phyloP scores from a whole-genome alignment of 2,797 vertebrate species.

The Nothura maculosa region DNA sequence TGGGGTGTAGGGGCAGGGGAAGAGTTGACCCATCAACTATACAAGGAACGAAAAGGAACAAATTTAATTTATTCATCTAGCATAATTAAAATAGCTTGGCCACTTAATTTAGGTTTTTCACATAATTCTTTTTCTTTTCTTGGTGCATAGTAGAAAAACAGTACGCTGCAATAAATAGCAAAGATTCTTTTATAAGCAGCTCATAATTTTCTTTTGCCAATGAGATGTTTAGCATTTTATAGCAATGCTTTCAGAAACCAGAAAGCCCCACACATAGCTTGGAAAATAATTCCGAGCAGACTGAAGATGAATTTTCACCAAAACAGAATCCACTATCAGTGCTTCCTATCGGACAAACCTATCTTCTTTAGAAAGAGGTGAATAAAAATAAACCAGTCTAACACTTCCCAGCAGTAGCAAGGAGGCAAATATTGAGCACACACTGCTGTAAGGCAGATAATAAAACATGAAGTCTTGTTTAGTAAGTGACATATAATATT shows the following conservation, averaged over 20 bases:
- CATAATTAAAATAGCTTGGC: background rate
- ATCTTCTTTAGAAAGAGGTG: background rate
- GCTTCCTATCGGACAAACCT: background rate
- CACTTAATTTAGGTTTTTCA: background rate
- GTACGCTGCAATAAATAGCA: background rate
- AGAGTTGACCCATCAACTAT: background rate
- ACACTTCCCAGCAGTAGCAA: background rate
- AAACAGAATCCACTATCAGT: background rate
- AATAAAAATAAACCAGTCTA: background rate
- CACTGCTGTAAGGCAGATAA: background rate
- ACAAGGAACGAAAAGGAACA: background rate
- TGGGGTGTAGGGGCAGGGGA: background rate
- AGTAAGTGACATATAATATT: background rate
- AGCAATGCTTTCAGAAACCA: background rate
- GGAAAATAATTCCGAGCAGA: background rate
- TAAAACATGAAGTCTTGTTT: background rate
- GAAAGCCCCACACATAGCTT: rapidly evolving
- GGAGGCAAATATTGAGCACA: background rate
- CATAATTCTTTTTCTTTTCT: background rate
- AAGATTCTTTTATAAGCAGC: background rate
- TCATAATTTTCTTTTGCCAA: background rate
- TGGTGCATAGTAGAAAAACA: too few species aligned
- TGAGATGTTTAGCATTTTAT: background rate
- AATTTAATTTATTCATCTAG: background rate
- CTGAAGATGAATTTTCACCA: background rate